Evolutionary conservation across 2,888 invertebrate species (phyloP), one percentile per base, ranked within the genome.

Genomic region (Atherix ibis): DNA sequence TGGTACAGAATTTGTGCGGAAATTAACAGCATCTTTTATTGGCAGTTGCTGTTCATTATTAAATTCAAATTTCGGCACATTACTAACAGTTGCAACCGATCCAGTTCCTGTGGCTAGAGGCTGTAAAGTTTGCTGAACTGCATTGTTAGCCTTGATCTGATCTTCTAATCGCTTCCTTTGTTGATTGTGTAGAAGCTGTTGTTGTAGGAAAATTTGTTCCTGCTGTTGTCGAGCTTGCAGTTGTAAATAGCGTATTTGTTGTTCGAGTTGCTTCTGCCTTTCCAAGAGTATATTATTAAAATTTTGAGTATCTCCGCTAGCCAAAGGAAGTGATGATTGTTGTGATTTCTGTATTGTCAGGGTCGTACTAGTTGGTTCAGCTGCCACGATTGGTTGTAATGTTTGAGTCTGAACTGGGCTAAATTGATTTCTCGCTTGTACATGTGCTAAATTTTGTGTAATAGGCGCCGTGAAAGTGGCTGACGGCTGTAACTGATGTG

Each of bases 181-280:
- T 40, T 72, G 67, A 37, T 70, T 67, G 39, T 71, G 67, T 5
- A 75, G 50, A 39, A 71, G 56, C 46, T 75, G 72, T 46, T 79
- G 71, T 44, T 76, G 73, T 17, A 72, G 60, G 17, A 76, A 56
- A 32, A 78, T 63, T 42, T 74, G 70, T 34, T 78, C 76, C 49
- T 80, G 78, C 45, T 79, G 76, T 46, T 78, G 76, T 35, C 68
- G 64, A 44, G 77, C 76, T 47, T 76, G 76, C 34, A 70, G 54
- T 48, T 76, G 75, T 24, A 80, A 54, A 37, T 72, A 61, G 9
- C 66, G 67, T 31, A 81, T 66, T 52, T 82, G 79, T 42, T 76
- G 73, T 50, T 81, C 80, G 12, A 81, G 53, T 22, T 71, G 58
- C 39, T 68, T 66, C 49, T 81, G 79, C 38, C 79, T 76, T 48